These are phyloP conservation scores for Candidula unifasciata DNA, from an alignment of 2,888 invertebrate genomes.

Conservation along the genomic window DNA sequence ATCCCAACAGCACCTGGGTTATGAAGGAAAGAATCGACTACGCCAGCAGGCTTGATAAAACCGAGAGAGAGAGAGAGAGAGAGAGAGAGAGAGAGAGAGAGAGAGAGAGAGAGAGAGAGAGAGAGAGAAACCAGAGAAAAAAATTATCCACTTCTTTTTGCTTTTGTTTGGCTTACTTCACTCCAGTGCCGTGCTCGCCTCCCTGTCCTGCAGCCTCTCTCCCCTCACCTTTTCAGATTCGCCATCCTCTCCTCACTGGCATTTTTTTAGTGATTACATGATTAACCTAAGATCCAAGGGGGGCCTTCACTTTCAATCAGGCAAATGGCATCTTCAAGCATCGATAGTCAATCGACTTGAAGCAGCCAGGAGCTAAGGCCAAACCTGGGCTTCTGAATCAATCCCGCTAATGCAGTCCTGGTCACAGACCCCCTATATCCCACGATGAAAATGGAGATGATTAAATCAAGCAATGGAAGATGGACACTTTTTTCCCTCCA, in stretches of 20 bases:
- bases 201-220: background rate
- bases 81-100: too few species aligned
- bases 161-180: background rate
- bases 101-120: too few species aligned
- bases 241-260: background rate
- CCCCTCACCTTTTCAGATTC: background rate
- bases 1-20: too few species aligned
- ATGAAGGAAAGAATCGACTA: too few species aligned
- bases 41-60: too few species aligned
- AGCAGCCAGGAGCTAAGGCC: constrained; percentile 37
- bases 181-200: background rate
- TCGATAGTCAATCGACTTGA: constrained; percentile 46
- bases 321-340: constrained; percentile 47
- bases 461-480: constrained; percentile 31
- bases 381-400: constrained; percentile 27
- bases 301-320: constrained; percentile 44
- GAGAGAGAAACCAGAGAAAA: background rate
- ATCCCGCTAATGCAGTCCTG: constrained; percentile 46
- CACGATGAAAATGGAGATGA: constrained; percentile 32
- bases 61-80: too few species aligned
- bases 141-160: background rate
- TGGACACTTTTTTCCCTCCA: constrained; percentile 1
- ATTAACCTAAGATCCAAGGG: constrained; percentile 27
- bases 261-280: constrained; percentile 39
- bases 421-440: constrained; percentile 16